Evolutionary conservation across 2,888 invertebrate genomes (phyloP), one percentile per base, ranked within the genome.

Genomic region (Junonia oenone): DNA sequence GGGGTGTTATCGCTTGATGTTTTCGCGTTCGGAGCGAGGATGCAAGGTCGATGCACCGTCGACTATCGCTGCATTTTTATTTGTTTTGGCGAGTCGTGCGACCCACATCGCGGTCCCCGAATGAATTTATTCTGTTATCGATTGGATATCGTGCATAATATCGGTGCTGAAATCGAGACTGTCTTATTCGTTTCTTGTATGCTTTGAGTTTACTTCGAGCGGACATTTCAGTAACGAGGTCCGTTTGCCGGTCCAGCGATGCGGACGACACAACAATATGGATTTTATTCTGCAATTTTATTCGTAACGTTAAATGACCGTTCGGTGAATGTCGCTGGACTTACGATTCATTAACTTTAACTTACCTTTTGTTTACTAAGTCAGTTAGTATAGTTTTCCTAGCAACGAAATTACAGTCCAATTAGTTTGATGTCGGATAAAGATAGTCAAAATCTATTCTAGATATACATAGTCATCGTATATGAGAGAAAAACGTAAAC

Each of bases 41-140:
- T 81, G 81, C 82, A 83, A 87, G 90, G 90, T 89, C 89, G 80
- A 78, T 89, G 90, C 87, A 84, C 90, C 73, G 78, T 75, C 72
- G 81, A 73, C 84, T 86, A 86, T 87, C 83, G 82, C 69, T 78
- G 83, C 80, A 83, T 86, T 90, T 88, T 88, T 86, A 86, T 89
- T 89, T 90, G 87, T 89, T 89, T 85, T 84, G 85, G 86, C 78
- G 81, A 82, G 82, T 82, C 79, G 79, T 76, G 72, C 88, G 89
- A 89, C 89, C 89, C 83, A 90, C 83, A 88, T 90, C 82, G 78
- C 68, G 75, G 75, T 72, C 76, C 72, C 72, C 64, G 86, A 86
- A 87, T 89, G 88, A 87, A 88, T 87, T 88, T 88, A 89, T 88
- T 86, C 86, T 76, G 80, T 72, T 86, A 90, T 90, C 86, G 89